Percentiles rank a stretch among this genome's conserved stretches.
Evolutionary conservation across 1,140 invertebrate species (phyloP).

Genomic region (Heliconius melpomene): DNA sequence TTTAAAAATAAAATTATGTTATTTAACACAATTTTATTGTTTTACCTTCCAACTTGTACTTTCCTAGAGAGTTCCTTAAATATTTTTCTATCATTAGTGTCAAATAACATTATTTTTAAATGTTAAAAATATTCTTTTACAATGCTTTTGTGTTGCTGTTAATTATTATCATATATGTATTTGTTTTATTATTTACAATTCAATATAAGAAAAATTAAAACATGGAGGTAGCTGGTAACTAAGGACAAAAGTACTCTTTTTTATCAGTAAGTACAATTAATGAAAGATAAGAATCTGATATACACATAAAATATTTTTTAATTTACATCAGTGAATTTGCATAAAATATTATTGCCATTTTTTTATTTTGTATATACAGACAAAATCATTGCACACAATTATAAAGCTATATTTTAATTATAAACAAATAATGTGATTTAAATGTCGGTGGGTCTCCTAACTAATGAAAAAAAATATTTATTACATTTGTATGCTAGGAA

Average conservation of each 20-base stretch:
- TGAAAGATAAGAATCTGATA: background rate
- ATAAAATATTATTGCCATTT: constrained; percentile 25
- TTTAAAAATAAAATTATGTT: constrained; percentile 2
- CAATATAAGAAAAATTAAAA: constrained; percentile 2
- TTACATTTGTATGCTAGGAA: background rate
- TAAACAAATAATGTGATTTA: background rate
- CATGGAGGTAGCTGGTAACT: constrained; percentile 4
- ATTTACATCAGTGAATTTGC: constrained; percentile 13
- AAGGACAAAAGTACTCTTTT: constrained; percentile 5
- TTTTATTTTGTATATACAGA: constrained; percentile 26
- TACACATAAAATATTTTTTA: background rate
- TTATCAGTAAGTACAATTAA: constrained; percentile 28
- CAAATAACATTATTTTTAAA: no score
- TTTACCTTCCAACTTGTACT: background rate
- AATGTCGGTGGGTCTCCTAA: constrained; percentile 7
- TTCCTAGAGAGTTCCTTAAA: no score
- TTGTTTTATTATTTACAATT: background rate
- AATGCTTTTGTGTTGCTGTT: background rate
- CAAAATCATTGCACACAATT: constrained; percentile 28
- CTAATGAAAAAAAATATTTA: background rate
- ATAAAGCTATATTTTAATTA: constrained; percentile 29
- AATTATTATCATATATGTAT: background rate
- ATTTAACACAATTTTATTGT: background rate
- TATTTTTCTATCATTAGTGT: no score
- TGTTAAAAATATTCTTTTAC: no score